Evolutionary conservation across 1,140 invertebrate species (phyloP), one percentile per base, ranked within the genome.

Genomic region (Caenorhabditis brenneri): DNA sequence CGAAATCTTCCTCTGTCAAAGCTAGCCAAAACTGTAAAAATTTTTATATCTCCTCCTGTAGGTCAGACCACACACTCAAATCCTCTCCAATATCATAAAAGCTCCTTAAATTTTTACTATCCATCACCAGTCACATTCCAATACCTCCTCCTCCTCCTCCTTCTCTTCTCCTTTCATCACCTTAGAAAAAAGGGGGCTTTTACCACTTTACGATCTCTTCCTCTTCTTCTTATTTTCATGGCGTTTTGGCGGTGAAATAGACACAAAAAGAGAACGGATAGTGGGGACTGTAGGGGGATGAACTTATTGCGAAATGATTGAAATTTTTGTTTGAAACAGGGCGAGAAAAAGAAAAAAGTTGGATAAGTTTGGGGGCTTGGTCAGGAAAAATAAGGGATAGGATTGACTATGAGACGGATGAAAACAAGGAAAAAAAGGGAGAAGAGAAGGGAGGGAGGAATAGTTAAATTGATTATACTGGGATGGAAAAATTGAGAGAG

Each of bases 181-280:
- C 15, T 36, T 7, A 65, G 42, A 74, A 74, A 36, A 31, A 74
- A 42, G 4, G 12, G 12, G 60, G 60, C 60, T 65, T 65, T 51
- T n/a, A 74, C 65, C 65, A 42, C 65, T 74, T 74, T 74, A 74
- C 65, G 65, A 74, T 74, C 29, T n/a, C 42, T 4, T 46, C 29
- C 31, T 31, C 31, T 36, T 65, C 31, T 15, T 36, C 58, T 22
- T 58, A 15, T 16, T 65, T 65, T 36, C 60, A 65, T 65, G 27
- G 22, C 29, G 27, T 58, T 58, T 19, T 39, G n/a, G n/a, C n/a
- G n/a, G n/a, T n/a, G n/a, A n/a, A n/a, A n/a, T n/a, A n/a, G n/a
- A n/a, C n/a, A n/a, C n/a, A 58, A 58, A 58, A 27, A n/a, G 29
- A 31, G 16, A n/a, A 31, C 22, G 29, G 6, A 29, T 7, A 58